Evolutionary conservation across 37 sponge, comb jelly and placozoan genomes (phyloP), one percentile per base, ranked within the genome.

Genomic region (Cladorhizidae sp.): DNA sequence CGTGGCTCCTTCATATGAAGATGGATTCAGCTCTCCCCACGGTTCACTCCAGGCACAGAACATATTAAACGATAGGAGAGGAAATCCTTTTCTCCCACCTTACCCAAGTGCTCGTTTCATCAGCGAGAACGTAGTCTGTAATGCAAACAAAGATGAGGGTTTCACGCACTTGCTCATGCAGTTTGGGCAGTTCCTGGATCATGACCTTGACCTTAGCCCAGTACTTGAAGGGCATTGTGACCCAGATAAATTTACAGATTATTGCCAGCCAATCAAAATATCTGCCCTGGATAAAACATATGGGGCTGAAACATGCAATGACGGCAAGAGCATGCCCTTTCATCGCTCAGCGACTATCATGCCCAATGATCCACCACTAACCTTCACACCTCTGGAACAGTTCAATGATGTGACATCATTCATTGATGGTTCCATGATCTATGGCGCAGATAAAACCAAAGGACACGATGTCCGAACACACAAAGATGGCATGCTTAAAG

Each of bases 141-240:
- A 74, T 31, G 31, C 43, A 31, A 49, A 52, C n/a, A 37, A 72
- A 64, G 78, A 85, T 0, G 85, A 85, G 35, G 29, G 61, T 31
- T 75, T 90, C 45, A 94, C 92, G 23, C 94, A 91, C 74, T 73
- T 97, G 32, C 86, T 92, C 61, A 94, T 97, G 92, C 97, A 97
- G 83, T 97, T 83, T 82, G 97, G 97, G 0, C 97, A 97, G 79
- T 97, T 93, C 57, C 76, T 97, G 31, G 97, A 97, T 56, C 97
- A 97, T 73, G 97, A 97, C 63, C 28, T 89, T 21, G 84, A 83
- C 75, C 70, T 83, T 37, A 26, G 45, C 6, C 84, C 84, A 14
- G 87, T 80, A 39, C 59, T 89, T 3, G 80, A 78, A 17, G 80
- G 15, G 17, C 75, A 83, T 25, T 86, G 86, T 32, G 74, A 87